These are phyloP conservation scores for Bradysia coprophila DNA, from an alignment of 1,140 invertebrate species.

Conservation along the genomic window DNA sequence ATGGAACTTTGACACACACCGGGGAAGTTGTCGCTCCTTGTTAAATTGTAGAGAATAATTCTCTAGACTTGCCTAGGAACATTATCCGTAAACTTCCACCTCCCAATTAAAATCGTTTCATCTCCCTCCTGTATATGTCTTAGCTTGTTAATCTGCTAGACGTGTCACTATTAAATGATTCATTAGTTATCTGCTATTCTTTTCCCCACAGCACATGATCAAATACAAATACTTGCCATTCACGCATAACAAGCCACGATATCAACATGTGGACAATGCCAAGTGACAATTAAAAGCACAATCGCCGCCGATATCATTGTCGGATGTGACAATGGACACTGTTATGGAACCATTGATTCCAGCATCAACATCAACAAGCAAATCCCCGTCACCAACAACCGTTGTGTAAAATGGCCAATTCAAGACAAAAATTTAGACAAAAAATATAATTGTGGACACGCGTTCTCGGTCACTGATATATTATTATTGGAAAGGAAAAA, in stretches of 20 bases:
- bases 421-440: too few species aligned
- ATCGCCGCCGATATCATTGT: conserved; percentile 11
- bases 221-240: conserved; percentile 98
- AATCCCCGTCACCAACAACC: background rate
- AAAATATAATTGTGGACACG: too few species aligned
- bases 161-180: background rate
- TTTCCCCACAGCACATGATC: conserved; percentile 90
- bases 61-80: background rate
- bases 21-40: too few species aligned
- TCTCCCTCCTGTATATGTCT: background rate
- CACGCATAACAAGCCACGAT: conserved; percentile 91
- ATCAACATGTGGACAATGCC: conserved; percentile 43
- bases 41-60: too few species aligned
- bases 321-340: background rate
- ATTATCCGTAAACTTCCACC: background rate
- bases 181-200: too few species aligned
- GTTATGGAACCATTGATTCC: background rate
- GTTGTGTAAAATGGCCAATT: too few species aligned
- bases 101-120: background rate
- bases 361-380: background rate
- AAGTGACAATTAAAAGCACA: conserved; percentile 29
- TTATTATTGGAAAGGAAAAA: too few species aligned
- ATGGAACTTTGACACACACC: too few species aligned
- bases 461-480: too few species aligned
- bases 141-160: background rate